These are phyloP conservation scores for Terrapene triunguis DNA, from an alignment of 2,113 vertebrate species.

Conservation along the genomic window DNA sequence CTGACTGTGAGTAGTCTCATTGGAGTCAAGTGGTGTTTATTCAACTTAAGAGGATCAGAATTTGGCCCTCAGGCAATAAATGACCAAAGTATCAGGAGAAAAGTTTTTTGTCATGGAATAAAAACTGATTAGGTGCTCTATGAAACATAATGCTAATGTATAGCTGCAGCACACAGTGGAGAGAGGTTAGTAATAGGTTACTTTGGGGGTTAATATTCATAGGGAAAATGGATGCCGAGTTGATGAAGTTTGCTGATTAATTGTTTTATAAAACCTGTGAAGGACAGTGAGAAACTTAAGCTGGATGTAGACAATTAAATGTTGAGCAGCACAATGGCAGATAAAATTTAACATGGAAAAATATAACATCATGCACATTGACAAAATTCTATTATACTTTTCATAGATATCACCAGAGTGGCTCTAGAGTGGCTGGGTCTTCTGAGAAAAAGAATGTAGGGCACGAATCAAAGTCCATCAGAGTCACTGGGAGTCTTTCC, in stretches of 20 bases:
- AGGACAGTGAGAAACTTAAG: neutral
- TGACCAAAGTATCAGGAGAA: neutral
- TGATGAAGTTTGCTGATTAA: neutral
- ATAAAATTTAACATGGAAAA: neutral
- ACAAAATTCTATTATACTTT: neutral
- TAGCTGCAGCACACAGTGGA: neutral
- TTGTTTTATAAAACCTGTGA: neutral
- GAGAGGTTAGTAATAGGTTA: neutral
- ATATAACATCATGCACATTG: neutral
- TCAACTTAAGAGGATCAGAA: neutral
- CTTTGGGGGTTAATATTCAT: neutral
- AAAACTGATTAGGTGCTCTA: neutral
- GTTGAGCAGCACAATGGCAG: neutral
- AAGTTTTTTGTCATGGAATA: fast-evolving
- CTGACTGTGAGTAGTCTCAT: neutral
- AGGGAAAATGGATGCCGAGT: neutral
- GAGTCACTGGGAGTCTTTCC: fast-evolving
- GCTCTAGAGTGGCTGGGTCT: neutral
- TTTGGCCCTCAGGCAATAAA: neutral
- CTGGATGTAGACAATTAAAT: neutral
- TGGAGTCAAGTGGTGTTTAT: neutral
- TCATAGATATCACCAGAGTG: neutral
- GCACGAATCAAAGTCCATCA: neutral
- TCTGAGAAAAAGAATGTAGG: neutral
- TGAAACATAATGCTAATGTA: neutral